phyloP scores from a whole-genome alignment of 2,888 invertebrate genomes.

The Lepetodrilus schrolli region DNA sequence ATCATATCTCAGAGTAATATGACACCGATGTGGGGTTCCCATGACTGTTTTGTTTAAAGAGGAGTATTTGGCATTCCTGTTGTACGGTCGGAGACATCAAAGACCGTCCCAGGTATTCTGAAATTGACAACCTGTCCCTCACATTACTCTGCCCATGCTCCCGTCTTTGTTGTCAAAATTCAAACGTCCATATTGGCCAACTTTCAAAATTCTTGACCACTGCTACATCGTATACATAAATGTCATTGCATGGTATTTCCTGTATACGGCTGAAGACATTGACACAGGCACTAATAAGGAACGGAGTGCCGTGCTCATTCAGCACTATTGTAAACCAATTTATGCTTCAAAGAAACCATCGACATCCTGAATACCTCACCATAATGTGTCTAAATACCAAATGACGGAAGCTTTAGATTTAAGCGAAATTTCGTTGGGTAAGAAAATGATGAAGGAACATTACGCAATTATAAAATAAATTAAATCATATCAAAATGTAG shows the following conservation, averaged over 20 bases:
- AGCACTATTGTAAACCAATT: no score
- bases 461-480: no score
- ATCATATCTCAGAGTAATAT: no score
- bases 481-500: no score
- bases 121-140: neutral
- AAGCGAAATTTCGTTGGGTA: no score
- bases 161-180: constrained; percentile 17
- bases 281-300: no score
- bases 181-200: constrained; percentile 23
- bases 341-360: no score
- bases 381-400: no score
- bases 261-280: neutral
- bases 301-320: no score
- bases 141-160: neutral
- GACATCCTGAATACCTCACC: no score
- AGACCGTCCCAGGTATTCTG: neutral
- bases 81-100: constrained; percentile 3
- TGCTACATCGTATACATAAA: neutral
- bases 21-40: constrained; percentile 8
- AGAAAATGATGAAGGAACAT: no score
- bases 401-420: no score
- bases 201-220: constrained; percentile 22
- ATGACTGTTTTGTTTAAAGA: constrained; percentile 9
- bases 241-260: constrained; percentile 1
- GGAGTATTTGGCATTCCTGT: constrained; percentile 1